Evolutionary conservation across 2,888 invertebrate genomes (phyloP), one percentile per base, ranked within the genome.

Genomic region (Cephonodes hylas): DNA sequence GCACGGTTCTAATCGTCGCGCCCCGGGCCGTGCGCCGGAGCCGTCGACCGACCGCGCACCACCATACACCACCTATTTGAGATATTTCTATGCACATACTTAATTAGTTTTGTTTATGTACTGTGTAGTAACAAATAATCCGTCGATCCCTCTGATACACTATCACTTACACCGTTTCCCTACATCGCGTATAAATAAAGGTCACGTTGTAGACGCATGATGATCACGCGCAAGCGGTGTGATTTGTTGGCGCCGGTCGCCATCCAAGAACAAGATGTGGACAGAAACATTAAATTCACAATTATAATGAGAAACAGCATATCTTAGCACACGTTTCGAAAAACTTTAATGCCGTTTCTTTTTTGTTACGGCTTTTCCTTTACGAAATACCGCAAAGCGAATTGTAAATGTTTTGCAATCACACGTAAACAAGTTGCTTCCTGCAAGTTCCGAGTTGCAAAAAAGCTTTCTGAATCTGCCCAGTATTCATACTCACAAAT

Each of bases 171-270:
- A 75, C 71, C 72, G 77, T 78, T 79, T 79, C 75, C 73, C 76
- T 71, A 73, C 66, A 68, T 74, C 73, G 76, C 73, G 75, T 80
- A 84, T 82, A 86, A 84, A 86, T 83, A 86, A 75, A 60, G 61
- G 63, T 72, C 91, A 91, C 86, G 89, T 68, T 46, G 67, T 42
- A 64, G 66, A 58, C 67, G 84, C 90, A 88, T 90, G 91, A 81
- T 74, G 75, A 68, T 81, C 91, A 91, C 85, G 89, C 82, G 76
- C 65, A 64, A 69, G 44, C 62, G 65, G 80, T 73, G 81, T 87
- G 89, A 80, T 80, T 68, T 71, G 72, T 73, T 77, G 84, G 85
- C 85, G 84, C 84, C 84, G 77, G 61, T 38, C 61, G 23, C 46
- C 57, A 38, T 60, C 46, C 65, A 66, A 64, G 63, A 69, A 60